Evolutionary conservation across 64 coral and sea anemone genomes (phyloP), one percentile per base, ranked within the genome.

Genomic region (Pocillopora verrucosa): DNA sequence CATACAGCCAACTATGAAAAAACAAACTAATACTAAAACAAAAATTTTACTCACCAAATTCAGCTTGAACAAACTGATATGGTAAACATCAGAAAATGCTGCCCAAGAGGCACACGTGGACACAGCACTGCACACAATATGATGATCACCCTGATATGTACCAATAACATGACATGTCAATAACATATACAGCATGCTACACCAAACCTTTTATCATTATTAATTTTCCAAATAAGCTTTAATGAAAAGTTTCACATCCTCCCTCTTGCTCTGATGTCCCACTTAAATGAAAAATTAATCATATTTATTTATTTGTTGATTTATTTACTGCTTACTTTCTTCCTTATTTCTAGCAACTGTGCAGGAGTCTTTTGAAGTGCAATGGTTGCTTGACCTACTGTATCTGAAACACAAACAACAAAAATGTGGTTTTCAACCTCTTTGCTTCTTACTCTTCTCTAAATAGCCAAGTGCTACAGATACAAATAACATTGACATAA

Each of bases 101-200:
- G 90, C 91, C 93, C 91, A 99, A 36, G 26, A 34, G 58, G 77
- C 90, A 91, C 91, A 95, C 1, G 83, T 25, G 61, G 97, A 93
- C 56, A 99, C 80, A 59, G 97, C 91, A 90, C 90, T 92, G 84
- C 89, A 92, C 16, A 99, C 37, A 76, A 99, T 98, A 60, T 98
- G 96, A 56, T 94, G 82, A 74, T 92, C 94, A 51, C 96, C 91
- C 96, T 98, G 37, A 17, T 70, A 78, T n/a, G 10, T 20, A 78
- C 26, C 2, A 77, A 20, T 19, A 78, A 78, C 75, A 22, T 16
- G 24, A 7, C 35, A 5, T 41, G 13, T 24, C 5, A 16, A 38
- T 63, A 0, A 20, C 61, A n/a, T 20, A 13, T 13, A 64, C 36
- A 15, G 14, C 14, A 62, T 11, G 41, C 41, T 51, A 51, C 41